Conservation (phyloP, 2,888 invertebrate genomes). For the Tipula vernalis region DNA sequence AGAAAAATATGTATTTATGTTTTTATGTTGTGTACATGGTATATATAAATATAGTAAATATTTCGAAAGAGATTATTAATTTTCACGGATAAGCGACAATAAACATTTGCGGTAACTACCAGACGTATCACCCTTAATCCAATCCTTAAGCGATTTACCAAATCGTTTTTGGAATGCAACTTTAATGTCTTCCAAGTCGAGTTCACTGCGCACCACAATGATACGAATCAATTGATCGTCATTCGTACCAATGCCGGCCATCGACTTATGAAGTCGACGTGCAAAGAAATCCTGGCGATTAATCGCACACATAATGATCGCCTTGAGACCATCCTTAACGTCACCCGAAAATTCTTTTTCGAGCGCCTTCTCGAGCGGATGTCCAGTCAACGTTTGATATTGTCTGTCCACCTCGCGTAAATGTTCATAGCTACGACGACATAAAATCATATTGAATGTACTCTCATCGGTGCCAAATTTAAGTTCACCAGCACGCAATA, state of each 20-base stretch:
- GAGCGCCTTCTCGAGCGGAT: slow-evolving; percentile 65
- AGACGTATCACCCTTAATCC: slow-evolving; percentile 71
- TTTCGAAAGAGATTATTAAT: neutral
- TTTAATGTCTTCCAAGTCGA: slow-evolving; percentile 78
- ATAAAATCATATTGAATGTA: slow-evolving; percentile 70
- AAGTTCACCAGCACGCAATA: slow-evolving; percentile 59
- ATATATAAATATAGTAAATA: neutral
- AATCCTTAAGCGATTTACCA: slow-evolving; percentile 63
- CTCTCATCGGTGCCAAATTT: slow-evolving; percentile 74
- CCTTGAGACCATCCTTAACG: slow-evolving; percentile 58
- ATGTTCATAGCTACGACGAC: slow-evolving; percentile 64
- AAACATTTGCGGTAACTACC: slow-evolving; percentile 80
- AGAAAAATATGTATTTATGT: neutral
- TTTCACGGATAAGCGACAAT: slow-evolving; percentile 50
- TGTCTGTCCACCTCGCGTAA: slow-evolving; percentile 40
- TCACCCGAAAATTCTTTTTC: slow-evolving; percentile 79
- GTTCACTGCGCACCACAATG: slow-evolving; percentile 69
- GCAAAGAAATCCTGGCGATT: slow-evolving; percentile 77
- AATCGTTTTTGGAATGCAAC: slow-evolving; percentile 61
- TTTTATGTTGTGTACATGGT: neutral
- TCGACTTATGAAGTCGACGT: slow-evolving; percentile 69
- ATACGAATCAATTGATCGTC: slow-evolving; percentile 75
- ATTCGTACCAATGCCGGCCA: slow-evolving; percentile 84
- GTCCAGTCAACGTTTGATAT: slow-evolving; percentile 52
- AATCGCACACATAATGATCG: slow-evolving; percentile 68